Base-by-base conservation (phyloP, 1,140 invertebrate genomes). In the Hycleus cichorii region DNA sequence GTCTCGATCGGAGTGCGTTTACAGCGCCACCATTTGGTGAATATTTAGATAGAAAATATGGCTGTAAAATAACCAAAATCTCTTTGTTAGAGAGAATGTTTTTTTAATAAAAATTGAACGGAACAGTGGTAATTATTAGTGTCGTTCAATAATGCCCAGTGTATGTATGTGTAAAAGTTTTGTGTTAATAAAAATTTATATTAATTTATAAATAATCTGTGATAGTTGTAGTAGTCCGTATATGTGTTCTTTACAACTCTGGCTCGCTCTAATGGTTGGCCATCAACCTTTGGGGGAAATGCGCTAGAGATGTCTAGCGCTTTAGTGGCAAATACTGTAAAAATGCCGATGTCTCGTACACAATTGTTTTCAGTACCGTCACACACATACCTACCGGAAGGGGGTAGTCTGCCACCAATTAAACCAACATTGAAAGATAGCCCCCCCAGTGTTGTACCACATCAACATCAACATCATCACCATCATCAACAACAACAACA, bases 271-370 rank as follows among this genome's bases (percentile, higher is more conserved):
- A 60, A 64, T 69, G 64, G 64, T 66, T 69, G 67, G 64, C 57
- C 62, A 62, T 67, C 64, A 69, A 66, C 65, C 62, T 68, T 55
- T 57, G 43, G 43, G 47, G 59, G 7, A 32, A 59, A 67, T 65
- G 66, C 57, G 46, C 57, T 64, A 69, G 68, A 70, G 54, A 74
- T 74, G 72, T 72, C 67, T 66, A 74, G 72, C 66, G 71, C 66
- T 59, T 66, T 64, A 44, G 65, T 68, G 39, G 69, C 62, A 27
- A 72, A 69, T 62, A 57, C 64, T 39, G 60, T 69, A 39, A 72
- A 74, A 63, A 74, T 73, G 72, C 71, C 72, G 47, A 68, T 73
- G 64, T 71, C 71, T 25, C 65, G 71, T 52, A 71, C 69, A 54
- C 70, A 73, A 56, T 63, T 68, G 46, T 70, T 71, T 64, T 64